Percentiles rank a stretch among this genome's conserved stretches.
These are phyloP conservation scores for Ectemnius lituratus DNA, from an alignment of 2,888 invertebrate species.

Conservation along the genomic window DNA sequence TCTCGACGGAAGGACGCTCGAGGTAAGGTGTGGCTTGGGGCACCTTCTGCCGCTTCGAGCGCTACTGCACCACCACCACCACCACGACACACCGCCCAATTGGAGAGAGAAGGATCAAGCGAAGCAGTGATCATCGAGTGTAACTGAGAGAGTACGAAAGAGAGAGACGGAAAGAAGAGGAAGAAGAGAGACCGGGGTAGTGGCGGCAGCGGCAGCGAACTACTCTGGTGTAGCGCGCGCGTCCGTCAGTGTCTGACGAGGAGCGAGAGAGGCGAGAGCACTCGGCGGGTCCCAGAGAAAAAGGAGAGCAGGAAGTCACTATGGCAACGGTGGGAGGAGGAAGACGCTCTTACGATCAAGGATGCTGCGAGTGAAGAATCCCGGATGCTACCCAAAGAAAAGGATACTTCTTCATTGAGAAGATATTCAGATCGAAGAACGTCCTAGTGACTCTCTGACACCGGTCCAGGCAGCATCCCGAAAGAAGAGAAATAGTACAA, in stretches of 20 bases:
- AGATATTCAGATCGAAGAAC: no score
- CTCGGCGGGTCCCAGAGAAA: no score
- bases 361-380: background rate
- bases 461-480: no score
- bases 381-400: no score
- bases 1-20: conserved; percentile 73
- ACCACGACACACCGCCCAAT: no score
- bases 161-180: conserved; percentile 5
- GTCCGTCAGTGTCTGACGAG: background rate
- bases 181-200: background rate
- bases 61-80: background rate
- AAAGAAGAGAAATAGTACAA: no score
- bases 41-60: conserved; percentile 36
- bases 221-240: no score
- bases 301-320: conserved; percentile 41
- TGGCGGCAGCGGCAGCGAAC: background rate
- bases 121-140: conserved; percentile 14
- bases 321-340: conserved; percentile 23
- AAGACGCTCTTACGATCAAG: conserved; percentile 41
- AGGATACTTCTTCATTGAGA: no score
- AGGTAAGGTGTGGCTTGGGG: conserved; percentile 72
- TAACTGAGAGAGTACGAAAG: conserved; percentile 20
- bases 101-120: background rate
- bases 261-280: background rate
- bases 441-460: no score